A percentile compares a stretch with the other conserved stretches of the same genome.
phyloP scores from a whole-genome alignment of 2,113 vertebrate genomes.

The Dromaius novaehollandiae region DNA sequence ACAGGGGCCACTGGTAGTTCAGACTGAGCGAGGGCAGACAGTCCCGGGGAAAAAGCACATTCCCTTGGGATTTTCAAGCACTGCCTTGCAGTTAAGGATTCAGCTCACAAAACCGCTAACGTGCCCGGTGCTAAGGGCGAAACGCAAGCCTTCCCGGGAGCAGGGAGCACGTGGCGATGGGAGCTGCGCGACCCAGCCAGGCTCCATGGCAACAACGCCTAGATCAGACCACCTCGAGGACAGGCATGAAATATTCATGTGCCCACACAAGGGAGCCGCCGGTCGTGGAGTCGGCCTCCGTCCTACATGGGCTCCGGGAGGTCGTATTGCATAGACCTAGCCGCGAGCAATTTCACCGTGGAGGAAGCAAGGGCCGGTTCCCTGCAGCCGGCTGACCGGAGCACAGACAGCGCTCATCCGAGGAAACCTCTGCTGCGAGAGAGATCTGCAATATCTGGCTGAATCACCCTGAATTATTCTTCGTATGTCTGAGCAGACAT shows the following conservation, averaged over 20 bases:
- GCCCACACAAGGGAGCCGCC: accelerated
- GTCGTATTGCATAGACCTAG: background rate
- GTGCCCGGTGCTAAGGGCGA: background rate
- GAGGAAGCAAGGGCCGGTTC: accelerated
- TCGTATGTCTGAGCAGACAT: background rate
- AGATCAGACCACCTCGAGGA: accelerated
- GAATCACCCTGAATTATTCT: background rate
- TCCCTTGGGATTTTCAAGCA: background rate
- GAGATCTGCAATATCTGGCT: background rate
- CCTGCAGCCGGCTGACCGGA: background rate
- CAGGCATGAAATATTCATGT: background rate
- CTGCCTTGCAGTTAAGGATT: background rate
- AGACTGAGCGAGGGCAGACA: background rate
- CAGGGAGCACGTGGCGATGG: background rate
- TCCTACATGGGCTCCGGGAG: background rate
- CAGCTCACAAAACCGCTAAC: background rate
- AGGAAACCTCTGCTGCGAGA: background rate
- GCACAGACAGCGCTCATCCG: background rate
- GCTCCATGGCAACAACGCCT: background rate
- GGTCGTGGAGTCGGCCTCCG: background rate
- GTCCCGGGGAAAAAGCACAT: background rate
- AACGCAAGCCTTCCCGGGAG: background rate
- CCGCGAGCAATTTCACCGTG: background rate
- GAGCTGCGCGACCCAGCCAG: background rate
- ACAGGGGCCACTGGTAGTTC: background rate